phyloP scores from a whole-genome alignment of 2,113 vertebrate species.

The Nansenia antarctica region DNA sequence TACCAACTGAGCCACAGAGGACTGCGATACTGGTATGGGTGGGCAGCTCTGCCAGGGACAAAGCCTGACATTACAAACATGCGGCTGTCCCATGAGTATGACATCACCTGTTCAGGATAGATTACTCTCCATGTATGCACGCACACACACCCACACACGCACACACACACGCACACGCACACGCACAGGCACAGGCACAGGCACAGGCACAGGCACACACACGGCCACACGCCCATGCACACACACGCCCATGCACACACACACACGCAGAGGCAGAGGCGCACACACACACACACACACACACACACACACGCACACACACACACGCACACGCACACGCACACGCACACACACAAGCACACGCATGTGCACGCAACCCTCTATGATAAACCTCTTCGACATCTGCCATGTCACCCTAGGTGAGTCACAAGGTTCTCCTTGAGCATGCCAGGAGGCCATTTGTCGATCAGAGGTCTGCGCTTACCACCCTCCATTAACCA shows the following conservation, averaged over 20 bases:
- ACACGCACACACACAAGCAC: slow-evolving; percentile 2
- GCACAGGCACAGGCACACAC: too few species aligned
- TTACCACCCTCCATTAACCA: neutral
- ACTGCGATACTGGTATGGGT: too few species aligned
- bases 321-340: neutral
- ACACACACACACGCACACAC: slow-evolving; percentile 1
- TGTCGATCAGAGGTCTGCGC: slow-evolving; percentile 21
- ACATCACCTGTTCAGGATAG: neutral
- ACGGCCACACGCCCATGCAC: neutral
- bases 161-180: slow-evolving; percentile 4
- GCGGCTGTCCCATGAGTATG: neutral
- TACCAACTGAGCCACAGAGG: too few species aligned
- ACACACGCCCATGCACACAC: neutral
- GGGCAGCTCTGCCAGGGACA: too few species aligned
- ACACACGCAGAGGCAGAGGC: too few species aligned
- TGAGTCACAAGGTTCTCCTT: slow-evolving; percentile 11
- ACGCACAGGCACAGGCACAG: neutral
- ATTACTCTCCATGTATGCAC: too few species aligned
- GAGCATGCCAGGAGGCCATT: neutral
- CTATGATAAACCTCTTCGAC: neutral
- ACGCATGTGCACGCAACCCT: neutral
- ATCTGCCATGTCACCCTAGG: neutral
- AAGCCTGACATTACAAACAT: too few species aligned
- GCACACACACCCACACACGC: neutral
- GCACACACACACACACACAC: neutral